phyloP scores from a whole-genome alignment of 2,888 invertebrate genomes.

The Phrixothrix hirtus region DNA sequence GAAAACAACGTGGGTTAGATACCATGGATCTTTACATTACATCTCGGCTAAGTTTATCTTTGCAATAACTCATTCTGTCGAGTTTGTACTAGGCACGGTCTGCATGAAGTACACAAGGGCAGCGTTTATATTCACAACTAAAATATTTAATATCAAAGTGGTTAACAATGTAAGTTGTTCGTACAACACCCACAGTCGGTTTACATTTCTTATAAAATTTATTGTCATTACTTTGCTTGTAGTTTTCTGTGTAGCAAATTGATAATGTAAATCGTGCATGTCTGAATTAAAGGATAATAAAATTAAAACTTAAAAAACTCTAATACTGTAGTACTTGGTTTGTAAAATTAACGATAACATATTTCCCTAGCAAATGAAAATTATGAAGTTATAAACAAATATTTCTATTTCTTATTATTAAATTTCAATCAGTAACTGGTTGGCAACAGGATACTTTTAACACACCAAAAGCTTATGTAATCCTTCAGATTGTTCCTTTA shows the following conservation, averaged over 20 bases:
- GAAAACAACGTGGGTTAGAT: slow-evolving; percentile 55
- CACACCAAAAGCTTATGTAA: too few relatives aligned
- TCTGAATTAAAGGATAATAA: neutral
- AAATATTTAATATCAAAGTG: slow-evolving; percentile 51
- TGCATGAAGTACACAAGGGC: slow-evolving; percentile 48
- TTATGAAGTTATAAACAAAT: too few relatives aligned
- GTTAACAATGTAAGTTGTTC: slow-evolving; percentile 49
- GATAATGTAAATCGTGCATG: slow-evolving; percentile 9
- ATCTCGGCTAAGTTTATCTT: slow-evolving; percentile 54
- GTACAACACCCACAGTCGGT: slow-evolving; percentile 49
- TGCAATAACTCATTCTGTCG: slow-evolving; percentile 51
- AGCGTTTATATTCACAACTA: slow-evolving; percentile 49
- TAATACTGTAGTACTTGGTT: too few relatives aligned
- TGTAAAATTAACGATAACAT: neutral
- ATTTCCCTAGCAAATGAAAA: too few relatives aligned
- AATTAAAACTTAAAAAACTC: too few relatives aligned
- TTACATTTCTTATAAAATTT: slow-evolving; percentile 34
- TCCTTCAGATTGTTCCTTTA: too few relatives aligned
- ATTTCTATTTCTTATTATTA: too few relatives aligned
- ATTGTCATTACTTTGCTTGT: slow-evolving; percentile 12
- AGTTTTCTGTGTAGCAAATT: slow-evolving; percentile 12
- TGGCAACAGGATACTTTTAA: too few relatives aligned
- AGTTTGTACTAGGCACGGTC: slow-evolving; percentile 53
- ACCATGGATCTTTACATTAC: slow-evolving; percentile 54
- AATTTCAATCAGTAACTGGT: too few relatives aligned